phyloP scores from a whole-genome alignment of 2,797 vertebrate species.

The Anabacerthia variegaticeps region DNA sequence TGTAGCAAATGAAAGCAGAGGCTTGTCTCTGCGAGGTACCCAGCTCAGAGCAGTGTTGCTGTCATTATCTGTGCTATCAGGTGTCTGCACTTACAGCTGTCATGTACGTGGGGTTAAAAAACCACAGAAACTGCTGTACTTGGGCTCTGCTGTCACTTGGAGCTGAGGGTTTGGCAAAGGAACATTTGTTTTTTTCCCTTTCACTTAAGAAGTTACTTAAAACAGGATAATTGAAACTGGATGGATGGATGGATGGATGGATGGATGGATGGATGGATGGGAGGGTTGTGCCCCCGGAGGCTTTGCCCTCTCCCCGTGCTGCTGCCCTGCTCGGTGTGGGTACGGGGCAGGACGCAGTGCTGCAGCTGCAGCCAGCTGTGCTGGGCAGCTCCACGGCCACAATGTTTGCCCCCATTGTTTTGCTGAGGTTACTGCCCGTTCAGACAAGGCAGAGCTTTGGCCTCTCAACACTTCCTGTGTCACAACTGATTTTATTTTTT shows the following conservation, averaged over 20 bases:
- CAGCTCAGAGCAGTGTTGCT: neutral
- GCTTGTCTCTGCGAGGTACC: neutral
- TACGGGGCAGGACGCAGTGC: rapidly evolving
- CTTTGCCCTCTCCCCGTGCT: neutral
- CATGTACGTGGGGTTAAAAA: neutral
- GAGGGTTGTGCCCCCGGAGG: neutral
- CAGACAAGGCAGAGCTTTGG: neutral
- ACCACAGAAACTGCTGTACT: neutral
- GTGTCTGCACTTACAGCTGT: neutral
- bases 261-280: neutral
- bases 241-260: neutral
- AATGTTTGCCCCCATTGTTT: neutral
- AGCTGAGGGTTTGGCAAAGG: neutral
- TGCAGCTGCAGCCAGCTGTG: slow-evolving; percentile 46
- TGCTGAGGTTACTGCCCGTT: neutral
- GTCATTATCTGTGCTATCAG: neutral
- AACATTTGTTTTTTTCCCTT: neutral
- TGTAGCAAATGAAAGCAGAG: neutral
- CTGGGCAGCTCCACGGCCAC: neutral
- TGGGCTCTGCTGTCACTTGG: neutral
- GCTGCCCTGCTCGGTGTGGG: rapidly evolving
- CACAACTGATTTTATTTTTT: neutral
- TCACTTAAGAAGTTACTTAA: neutral
- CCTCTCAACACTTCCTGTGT: neutral
- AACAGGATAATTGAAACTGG: neutral